Evolutionary conservation across 2,888 invertebrate genomes (phyloP), one percentile per base, ranked within the genome.

Genomic region (Eristalinus sepulchralis): DNA sequence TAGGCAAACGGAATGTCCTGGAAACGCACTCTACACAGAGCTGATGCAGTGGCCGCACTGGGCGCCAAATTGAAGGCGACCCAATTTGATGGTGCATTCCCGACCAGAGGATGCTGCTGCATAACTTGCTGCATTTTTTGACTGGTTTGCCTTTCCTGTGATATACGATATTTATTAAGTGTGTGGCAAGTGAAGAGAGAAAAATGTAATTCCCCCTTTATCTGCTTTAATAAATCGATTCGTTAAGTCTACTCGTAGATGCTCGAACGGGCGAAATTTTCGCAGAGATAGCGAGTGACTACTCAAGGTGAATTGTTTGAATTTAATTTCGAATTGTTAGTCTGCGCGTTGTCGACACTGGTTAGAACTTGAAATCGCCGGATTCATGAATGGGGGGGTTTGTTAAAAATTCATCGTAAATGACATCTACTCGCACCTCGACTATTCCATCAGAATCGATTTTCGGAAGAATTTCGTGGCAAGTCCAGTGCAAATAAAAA

Each of bases 1-100:
- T 0, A 90, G 93, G 76, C 90, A 91, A 1, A 96, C 96, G 0
- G 94, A 94, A 88, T 96, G 96, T 87, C 96, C 96, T 0, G 96
- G 96, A 0, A 92, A 93, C 11, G 93, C 93, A 0, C 92, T 96
- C 0, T 93, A 93, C 85, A 89, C 93, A 2, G 94, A 95, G 84
- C 94, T 96, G 17, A 91, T 93, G 8, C 93, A 91, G 0, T 96
- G 96, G 96, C 91, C 94, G 0, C 93, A 95, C 87, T 94, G 91
- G 89, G 59, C 20, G 31, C 22, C 68, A 0, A 72, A 60, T 6
- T 67, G 24, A 31, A 5, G 5, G 13, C 31, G 39, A 53, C 8
- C 11, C 20, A 33, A 60, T 60, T 13, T 22, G 31, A 11, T 39
- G 57, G 2, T 57, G 31, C 33, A 34, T 57, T 57, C 9, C 10